A percentile compares a stretch with the other conserved stretches of the same genome.
phyloP scores from a whole-genome alignment of 2,888 invertebrate species.

The Cybosia mesomella region DNA sequence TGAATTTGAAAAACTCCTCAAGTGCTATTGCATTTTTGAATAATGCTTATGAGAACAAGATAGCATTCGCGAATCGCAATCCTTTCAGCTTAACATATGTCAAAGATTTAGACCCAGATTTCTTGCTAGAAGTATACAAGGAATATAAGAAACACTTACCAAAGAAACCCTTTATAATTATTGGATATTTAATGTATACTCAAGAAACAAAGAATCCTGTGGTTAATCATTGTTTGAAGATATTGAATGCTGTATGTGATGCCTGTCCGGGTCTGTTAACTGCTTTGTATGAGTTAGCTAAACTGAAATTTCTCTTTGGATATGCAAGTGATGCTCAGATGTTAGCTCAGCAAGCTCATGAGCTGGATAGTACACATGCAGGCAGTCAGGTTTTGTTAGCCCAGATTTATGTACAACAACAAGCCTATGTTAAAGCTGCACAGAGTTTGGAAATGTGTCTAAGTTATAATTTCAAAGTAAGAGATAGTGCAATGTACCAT shows the following conservation, averaged over 20 bases:
- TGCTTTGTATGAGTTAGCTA: constrained; percentile 91
- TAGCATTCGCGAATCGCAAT: constrained; percentile 74
- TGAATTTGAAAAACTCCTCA: constrained; percentile 83
- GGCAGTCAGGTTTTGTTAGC: constrained; percentile 95
- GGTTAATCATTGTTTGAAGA: constrained; percentile 87
- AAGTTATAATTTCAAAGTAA: constrained; percentile 96
- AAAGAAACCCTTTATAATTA: constrained; percentile 84
- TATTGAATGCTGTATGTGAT: constrained; percentile 91
- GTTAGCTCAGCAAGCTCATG: constrained; percentile 91
- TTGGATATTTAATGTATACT: constrained; percentile 76
- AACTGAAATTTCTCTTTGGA: constrained; percentile 93
- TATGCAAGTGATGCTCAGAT: constrained; percentile 91
- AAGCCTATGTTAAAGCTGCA: constrained; percentile 91
- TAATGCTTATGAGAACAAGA: constrained; percentile 87
- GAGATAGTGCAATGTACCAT: constrained; percentile 97
- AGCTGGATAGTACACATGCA: constrained; percentile 92
- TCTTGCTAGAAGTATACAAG: constrained; percentile 92
- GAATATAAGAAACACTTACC: constrained; percentile 93
- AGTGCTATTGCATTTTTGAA: constrained; percentile 88
- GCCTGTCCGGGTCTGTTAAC: constrained; percentile 93
- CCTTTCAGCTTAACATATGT: constrained; percentile 93
- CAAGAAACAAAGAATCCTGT: constrained; percentile 81
- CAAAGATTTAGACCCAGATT: constrained; percentile 93
- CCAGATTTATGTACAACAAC: constrained; percentile 92
- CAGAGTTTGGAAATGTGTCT: constrained; percentile 96